Conservation (phyloP, 1,140 invertebrate species). For the Luehdorfia chinensis region DNA sequence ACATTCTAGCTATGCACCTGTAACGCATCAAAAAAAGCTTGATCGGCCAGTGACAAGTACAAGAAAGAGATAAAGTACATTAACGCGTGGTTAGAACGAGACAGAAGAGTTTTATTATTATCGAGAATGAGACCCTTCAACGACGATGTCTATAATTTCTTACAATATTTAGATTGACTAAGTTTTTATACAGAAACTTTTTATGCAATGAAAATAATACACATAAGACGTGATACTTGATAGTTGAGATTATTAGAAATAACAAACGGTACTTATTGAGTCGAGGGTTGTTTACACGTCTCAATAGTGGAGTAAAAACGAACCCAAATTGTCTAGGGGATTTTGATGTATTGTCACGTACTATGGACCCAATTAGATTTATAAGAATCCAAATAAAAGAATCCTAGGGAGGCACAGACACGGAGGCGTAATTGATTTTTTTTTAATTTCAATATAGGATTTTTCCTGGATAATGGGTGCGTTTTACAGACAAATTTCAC, state of each 20-base stretch:
- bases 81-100: conserved; percentile 17
- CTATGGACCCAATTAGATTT: conserved; percentile 2
- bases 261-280: neutral
- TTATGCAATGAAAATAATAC: conserved; percentile 7
- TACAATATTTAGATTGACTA: conserved; percentile 16
- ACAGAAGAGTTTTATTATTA: conserved; percentile 7
- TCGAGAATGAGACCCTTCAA: conserved; percentile 7
- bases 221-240: too few species aligned
- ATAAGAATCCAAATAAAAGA: neutral
- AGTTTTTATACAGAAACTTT: conserved; percentile 3
- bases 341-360: neutral
- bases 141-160: conserved; percentile 10
- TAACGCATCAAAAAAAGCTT: conserved; percentile 40
- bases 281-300: neutral
- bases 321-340: neutral
- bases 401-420: too few species aligned
- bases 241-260: neutral
- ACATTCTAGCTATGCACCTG: conserved; percentile 34
- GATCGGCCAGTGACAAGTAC: conserved; percentile 46
- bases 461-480: too few species aligned
- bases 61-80: conserved; percentile 23
- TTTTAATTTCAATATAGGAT: too few species aligned
- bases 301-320: neutral
- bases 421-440: too few species aligned
- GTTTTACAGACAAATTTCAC: too few species aligned